Base-by-base conservation (phyloP, 2,113 vertebrate species). In the Athene noctua region DNA sequence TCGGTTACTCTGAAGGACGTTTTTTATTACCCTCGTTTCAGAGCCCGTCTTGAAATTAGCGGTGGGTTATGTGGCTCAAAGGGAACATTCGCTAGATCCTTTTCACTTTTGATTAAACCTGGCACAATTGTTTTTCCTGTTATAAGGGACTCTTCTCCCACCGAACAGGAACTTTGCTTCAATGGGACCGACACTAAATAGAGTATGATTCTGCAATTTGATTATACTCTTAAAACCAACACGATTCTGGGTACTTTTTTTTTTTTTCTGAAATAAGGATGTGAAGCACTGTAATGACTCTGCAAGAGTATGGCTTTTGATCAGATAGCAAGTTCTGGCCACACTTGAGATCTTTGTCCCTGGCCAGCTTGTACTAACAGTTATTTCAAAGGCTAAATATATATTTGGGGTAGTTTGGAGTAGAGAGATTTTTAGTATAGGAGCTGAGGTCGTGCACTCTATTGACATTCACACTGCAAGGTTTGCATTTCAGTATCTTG, bases 31-130 rank as follows among this genome's bases (percentile, higher is more conserved):
- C 70, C 82, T 95, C 52, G 36, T 96, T 97, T 80, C 92, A 51
- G 80, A 94, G 96, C 93, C 93, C 26, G 84, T 88, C 95, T 94
- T 96, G 96, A 97, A 97, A 97, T 97, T 97, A 98, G 86, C 59
- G 68, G 71, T 74, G 85, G 92, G 95, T 98, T 97, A 97, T 97
- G 97, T 97, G 91, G 90, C 97, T 97, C 97, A 88, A 93, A 98
- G 96, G 96, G 95, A 97, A 97, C 95, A 96, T 98, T 97, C 75
- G 42, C 90, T 61, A 82, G 95, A 95, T 97, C 87, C 88, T 97
- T 97, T 96, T 97, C 95, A 96, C 90, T 98, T 98, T 96, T 97
- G 97, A 96, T 97, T 97, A 97, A 98, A 97, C 95, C 88, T 97
- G 96, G 95, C 79, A 97, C 97, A 97, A 97, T 91, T 96, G 95